Evolutionary conservation across 2,888 invertebrate species (phyloP).

Genomic region (Pterobdella sp.): DNA sequence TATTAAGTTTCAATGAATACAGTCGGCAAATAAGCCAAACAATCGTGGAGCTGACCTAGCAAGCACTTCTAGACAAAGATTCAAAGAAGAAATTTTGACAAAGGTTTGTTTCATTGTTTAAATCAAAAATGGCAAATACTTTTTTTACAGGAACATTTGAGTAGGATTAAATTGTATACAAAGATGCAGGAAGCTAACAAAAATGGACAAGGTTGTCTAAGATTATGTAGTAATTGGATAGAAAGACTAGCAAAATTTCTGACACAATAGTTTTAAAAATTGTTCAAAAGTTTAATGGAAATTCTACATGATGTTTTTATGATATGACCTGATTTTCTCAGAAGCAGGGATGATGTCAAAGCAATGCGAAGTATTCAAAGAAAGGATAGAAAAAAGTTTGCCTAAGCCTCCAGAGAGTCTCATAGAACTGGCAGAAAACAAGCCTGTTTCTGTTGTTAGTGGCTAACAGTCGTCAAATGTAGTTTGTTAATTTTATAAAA

Average conservation of each 20-base stretch:
- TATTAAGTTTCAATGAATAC: no score
- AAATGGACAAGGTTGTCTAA: no score
- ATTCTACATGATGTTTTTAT: no score
- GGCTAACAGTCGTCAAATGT: background rate
- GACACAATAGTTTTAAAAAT: no score
- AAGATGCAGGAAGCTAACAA: background rate
- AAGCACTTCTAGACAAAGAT: background rate
- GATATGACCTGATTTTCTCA: background rate
- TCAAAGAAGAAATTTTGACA: background rate
- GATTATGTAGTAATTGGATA: no score
- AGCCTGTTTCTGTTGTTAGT: background rate
- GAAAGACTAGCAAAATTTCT: no score
- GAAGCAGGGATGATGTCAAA: background rate
- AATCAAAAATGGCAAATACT: background rate
- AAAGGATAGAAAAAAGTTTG: background rate
- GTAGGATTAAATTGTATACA: background rate
- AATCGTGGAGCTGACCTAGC: conserved; percentile 3
- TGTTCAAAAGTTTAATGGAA: no score
- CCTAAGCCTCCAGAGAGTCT: background rate
- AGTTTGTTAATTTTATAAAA: no score
- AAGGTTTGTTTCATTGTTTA: background rate
- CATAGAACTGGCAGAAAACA: background rate
- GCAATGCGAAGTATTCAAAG: background rate
- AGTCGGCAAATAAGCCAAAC: no score
- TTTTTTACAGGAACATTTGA: background rate